Evolutionary conservation across 2,888 invertebrate genomes (phyloP).

Genomic region (Erebia ligea): DNA sequence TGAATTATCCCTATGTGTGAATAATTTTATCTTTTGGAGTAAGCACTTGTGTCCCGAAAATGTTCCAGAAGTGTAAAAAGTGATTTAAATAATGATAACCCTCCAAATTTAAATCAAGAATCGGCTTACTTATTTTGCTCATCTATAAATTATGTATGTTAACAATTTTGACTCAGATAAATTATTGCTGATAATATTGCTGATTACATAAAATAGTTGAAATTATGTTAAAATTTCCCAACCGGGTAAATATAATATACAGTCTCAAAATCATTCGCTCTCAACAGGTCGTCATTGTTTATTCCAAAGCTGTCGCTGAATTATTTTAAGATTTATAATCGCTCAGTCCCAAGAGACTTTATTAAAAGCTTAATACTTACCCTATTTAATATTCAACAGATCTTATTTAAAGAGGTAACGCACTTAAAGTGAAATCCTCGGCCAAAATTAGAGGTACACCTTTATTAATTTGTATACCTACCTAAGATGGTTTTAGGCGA

Average conservation of each 20-base stretch:
- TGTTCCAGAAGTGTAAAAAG: not conserved
- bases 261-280: not conserved
- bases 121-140: not conserved
- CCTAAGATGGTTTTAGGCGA: conserved; percentile 26
- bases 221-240: not conserved
- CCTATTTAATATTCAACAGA: conserved; percentile 59
- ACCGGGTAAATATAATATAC: not conserved
- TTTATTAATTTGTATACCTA: conserved; percentile 27
- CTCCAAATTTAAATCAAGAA: not conserved
- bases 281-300: conserved; percentile 17
- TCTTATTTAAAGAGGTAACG: conserved; percentile 24
- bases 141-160: not conserved
- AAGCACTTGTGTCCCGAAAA: not conserved
- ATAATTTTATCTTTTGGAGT: conserved; percentile 15
- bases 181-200: too few relatives aligned
- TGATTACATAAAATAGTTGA: too few relatives aligned
- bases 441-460: conserved; percentile 16
- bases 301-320: conserved; percentile 11
- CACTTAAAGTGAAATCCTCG: conserved; percentile 25
- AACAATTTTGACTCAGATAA: not conserved
- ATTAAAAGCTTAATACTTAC: conserved; percentile 72
- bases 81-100: conserved; percentile 3
- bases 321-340: conserved; percentile 56
- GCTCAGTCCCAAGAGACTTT: conserved; percentile 71
- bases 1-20: conserved; percentile 18